Evolutionary conservation across 2,113 vertebrate genomes (phyloP), one percentile per base, ranked within the genome.

Genomic region (Chaetorhynchus papuensis): DNA sequence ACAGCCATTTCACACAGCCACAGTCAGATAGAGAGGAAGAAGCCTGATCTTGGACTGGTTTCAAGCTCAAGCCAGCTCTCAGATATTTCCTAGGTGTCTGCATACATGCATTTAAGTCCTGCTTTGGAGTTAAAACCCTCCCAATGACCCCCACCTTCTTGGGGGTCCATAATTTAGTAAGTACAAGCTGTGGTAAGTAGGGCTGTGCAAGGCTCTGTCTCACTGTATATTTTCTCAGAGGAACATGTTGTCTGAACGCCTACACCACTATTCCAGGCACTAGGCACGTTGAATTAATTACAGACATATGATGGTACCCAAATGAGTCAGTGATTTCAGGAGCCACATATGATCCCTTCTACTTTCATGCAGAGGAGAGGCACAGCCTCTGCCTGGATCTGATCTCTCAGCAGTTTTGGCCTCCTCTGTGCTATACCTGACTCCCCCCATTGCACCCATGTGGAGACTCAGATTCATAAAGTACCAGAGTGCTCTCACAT

Each of bases 231-330:
- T 93, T 93, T 91, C 87, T 74, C 82, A 83, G 79, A 54, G 24
- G 49, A 94, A 79, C 93, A 84, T 71, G 75, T 74, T 96, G 50
- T 74, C 90, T 95, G 77, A 94, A 93, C 31, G 22, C 90, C 91
- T 83, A 83, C 54, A 3, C 42, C 56, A 20, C 89, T 95, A 56
- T 93, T 91, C 75, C 84, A 95, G 78, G 82, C 78, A 95, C 37
- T 39, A 94, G 19, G 66, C 84, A 94, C 63, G 54, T 83, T 83
- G 84, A 79, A 91, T 88, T 96, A 95, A 93, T 94, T 86, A 66
- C 66, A 85, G 47, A 70, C 78, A 65, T 76, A 79, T 52, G 87
- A 80, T 70, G 63, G 50, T 64, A 92, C 87, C 66, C 75, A 88
- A 79, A 83, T 86, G 92, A 96, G 71, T 74, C 77, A 65, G 63